Evolutionary conservation across 2,888 invertebrate species (phyloP).

Genomic region (Campoplex nolae): DNA sequence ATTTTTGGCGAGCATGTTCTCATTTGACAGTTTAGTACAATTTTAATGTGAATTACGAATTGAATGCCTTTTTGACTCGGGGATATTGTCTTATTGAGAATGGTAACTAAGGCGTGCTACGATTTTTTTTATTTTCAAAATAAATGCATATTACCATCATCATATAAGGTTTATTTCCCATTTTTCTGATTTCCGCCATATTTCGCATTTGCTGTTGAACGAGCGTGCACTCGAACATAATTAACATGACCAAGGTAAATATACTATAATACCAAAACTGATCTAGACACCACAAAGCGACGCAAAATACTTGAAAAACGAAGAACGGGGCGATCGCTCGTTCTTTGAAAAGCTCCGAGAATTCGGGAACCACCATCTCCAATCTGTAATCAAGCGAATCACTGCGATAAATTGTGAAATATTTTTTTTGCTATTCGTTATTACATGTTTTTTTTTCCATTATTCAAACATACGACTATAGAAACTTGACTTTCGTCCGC

Average conservation of each 20-base stretch:
- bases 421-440: neutral
- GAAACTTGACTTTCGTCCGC: too few species aligned
- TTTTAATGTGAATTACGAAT: too few species aligned
- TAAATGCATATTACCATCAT: conserved; percentile 87
- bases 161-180: conserved; percentile 98
- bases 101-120: neutral
- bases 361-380: conserved; percentile 96
- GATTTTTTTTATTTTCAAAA: neutral
- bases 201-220: conserved; percentile 99
- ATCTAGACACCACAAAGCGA: conserved; percentile 99
- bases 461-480: neutral
- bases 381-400: conserved; percentile 84
- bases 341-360: conserved; percentile 98
- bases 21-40: too few species aligned
- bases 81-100: too few species aligned
- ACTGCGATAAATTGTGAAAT: neutral
- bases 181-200: conserved; percentile 99
- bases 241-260: conserved; percentile 97
- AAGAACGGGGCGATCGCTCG: conserved; percentile 99
- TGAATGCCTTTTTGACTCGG: too few species aligned
- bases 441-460: neutral
- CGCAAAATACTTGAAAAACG: conserved; percentile 99
- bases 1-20: too few species aligned
- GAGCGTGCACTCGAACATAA: conserved; percentile 98
- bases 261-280: conserved; percentile 99